Conservation (phyloP, 2,113 vertebrate species). For the Urocolius indicus region DNA sequence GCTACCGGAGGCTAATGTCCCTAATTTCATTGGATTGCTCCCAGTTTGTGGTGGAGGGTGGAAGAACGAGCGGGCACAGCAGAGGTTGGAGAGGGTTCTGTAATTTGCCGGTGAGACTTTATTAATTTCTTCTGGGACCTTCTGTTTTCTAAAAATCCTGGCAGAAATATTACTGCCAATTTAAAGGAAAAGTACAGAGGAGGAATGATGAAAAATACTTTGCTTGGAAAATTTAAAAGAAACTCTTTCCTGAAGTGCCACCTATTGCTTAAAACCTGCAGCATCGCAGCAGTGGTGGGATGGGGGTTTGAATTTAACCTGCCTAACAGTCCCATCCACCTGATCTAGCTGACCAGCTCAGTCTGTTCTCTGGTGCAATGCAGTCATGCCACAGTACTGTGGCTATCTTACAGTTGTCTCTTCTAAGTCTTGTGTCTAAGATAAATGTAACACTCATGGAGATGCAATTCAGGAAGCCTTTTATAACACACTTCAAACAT, state of each 20-base stretch:
- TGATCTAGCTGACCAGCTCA: background rate
- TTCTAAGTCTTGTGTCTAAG: background rate
- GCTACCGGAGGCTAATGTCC: slow-evolving; percentile 24
- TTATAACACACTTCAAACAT: background rate
- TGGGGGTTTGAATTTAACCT: background rate
- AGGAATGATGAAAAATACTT: background rate
- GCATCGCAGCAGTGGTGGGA: fast-evolving
- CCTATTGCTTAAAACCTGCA: background rate
- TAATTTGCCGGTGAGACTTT: background rate
- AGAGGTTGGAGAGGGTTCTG: background rate
- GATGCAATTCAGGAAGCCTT: background rate
- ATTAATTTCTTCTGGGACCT: background rate
- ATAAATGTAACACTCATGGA: background rate
- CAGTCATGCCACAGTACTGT: background rate
- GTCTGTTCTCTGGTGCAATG: fast-evolving
- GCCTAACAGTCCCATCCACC: fast-evolving
- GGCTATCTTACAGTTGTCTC: fast-evolving
- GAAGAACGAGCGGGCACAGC: background rate
- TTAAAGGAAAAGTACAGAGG: background rate
- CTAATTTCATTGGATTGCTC: slow-evolving; percentile 41
- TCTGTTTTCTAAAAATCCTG: background rate
- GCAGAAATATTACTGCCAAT: background rate
- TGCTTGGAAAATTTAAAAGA: background rate
- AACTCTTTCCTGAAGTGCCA: background rate
- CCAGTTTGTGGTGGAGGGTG: background rate